phyloP scores from a whole-genome alignment of 2,888 invertebrate species.

The Prosopocoilus inquinatus region DNA sequence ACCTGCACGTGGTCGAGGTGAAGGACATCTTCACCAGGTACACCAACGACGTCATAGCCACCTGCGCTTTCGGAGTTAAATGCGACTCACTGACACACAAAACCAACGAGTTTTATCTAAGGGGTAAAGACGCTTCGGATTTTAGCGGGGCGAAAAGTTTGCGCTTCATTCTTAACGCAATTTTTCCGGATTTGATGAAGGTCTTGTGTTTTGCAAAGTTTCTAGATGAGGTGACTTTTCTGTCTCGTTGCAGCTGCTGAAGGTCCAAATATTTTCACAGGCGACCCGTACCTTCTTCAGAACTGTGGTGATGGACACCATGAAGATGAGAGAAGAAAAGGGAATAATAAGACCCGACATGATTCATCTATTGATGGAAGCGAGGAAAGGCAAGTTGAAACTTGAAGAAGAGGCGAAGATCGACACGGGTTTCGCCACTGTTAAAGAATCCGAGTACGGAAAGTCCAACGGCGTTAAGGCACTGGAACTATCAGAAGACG shows the following conservation, averaged over 20 bases:
- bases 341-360: slow-evolving; percentile 36
- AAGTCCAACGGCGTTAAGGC: slow-evolving; percentile 1
- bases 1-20: slow-evolving; percentile 44
- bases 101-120: slow-evolving; percentile 56
- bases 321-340: slow-evolving; percentile 17
- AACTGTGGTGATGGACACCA: slow-evolving; percentile 14
- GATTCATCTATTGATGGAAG: slow-evolving; percentile 56
- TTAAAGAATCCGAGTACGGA: slow-evolving; percentile 29
- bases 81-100: slow-evolving; percentile 56
- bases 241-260: too few relatives aligned
- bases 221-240: too few relatives aligned
- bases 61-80: slow-evolving; percentile 57
- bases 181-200: too few relatives aligned
- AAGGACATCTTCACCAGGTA: slow-evolving; percentile 55
- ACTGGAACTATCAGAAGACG: slow-evolving; percentile 40
- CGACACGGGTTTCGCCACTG: slow-evolving; percentile 32
- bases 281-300: too few relatives aligned
- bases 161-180: too few relatives aligned
- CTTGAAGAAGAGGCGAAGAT: slow-evolving; percentile 10
- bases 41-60: slow-evolving; percentile 61
- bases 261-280: too few relatives aligned
- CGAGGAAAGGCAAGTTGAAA: slow-evolving; percentile 42
- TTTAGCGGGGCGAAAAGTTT: too few relatives aligned
- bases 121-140: slow-evolving; percentile 31
- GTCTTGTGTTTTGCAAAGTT: too few relatives aligned